phyloP scores from a whole-genome alignment of 2,797 vertebrate genomes.

The Falco peregrinus region DNA sequence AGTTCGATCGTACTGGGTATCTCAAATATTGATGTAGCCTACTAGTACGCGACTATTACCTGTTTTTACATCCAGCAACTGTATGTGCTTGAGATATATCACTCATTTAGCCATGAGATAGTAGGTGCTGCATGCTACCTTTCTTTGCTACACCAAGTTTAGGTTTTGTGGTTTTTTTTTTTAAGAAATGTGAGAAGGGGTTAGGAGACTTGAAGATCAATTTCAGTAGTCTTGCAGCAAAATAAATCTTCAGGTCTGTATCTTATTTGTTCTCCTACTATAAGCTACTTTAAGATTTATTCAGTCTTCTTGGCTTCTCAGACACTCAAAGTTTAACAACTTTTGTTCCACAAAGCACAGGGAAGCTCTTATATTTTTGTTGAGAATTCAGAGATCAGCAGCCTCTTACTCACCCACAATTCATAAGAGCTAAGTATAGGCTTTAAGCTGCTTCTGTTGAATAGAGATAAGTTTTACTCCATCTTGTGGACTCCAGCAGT shows the following conservation, averaged over 20 bases:
- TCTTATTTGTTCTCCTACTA: not conserved
- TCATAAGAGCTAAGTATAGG: not conserved
- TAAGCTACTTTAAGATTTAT: not conserved
- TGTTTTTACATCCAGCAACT: not conserved
- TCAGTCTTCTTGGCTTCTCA: not conserved
- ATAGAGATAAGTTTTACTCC: not conserved
- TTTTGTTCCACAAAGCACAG: not conserved
- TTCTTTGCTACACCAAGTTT: not conserved
- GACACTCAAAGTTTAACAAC: not conserved
- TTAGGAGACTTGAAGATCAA: not conserved
- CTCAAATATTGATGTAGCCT: not conserved
- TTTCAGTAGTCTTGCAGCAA: not conserved
- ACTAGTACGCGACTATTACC: not conserved
- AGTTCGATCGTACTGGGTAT: not conserved
- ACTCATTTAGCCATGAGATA: not conserved
- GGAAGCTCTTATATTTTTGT: not conserved
- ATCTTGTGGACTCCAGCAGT: slow-evolving; percentile 30
- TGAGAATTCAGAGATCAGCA: not conserved
- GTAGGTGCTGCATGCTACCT: not conserved
- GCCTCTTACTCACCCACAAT: slow-evolving; percentile 17
- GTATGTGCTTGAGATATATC: not conserved
- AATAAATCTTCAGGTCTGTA: not conserved
- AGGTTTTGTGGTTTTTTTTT: not conserved
- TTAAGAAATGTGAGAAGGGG: not conserved
- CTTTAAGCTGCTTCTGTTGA: not conserved